These are phyloP conservation scores for Drosophila phalerata DNA, from an alignment of 2,888 invertebrate genomes.

Conservation along the genomic window DNA sequence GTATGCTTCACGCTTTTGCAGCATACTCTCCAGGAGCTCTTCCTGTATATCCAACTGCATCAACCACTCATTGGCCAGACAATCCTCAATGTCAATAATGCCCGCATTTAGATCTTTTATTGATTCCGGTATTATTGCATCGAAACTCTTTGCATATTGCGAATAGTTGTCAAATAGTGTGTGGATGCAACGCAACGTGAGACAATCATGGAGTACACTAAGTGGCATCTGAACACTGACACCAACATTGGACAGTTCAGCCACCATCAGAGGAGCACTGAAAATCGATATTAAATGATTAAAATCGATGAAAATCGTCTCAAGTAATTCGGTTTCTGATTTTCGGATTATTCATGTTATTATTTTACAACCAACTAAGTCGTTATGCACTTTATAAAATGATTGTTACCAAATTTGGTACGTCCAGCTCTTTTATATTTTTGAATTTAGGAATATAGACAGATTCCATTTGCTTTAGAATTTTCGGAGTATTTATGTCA, in stretches of 20 bases:
- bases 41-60: conserved; percentile 69
- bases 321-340: too few species aligned
- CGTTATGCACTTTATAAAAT: too few species aligned
- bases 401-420: not conserved
- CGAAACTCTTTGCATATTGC: conserved; percentile 68
- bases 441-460: too few species aligned
- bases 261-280: conserved; percentile 68
- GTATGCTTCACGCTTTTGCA: conserved; percentile 57
- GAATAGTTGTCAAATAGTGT: conserved; percentile 76
- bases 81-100: conserved; percentile 59
- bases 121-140: conserved; percentile 29
- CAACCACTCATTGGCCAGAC: conserved; percentile 73
- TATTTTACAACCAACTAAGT: too few species aligned
- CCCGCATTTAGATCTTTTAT: conserved; percentile 52
- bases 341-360: too few species aligned
- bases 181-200: conserved; percentile 78
- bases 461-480: too few species aligned
- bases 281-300: not conserved
- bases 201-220: conserved; percentile 69
- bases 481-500: too few species aligned
- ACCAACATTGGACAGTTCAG: conserved; percentile 52
- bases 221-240: conserved; percentile 70
- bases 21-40: conserved; percentile 57
- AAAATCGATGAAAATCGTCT: not conserved
- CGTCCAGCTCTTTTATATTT: not conserved